phyloP scores from a whole-genome alignment of 2,888 invertebrate species.

The Tetranychus piercei region DNA sequence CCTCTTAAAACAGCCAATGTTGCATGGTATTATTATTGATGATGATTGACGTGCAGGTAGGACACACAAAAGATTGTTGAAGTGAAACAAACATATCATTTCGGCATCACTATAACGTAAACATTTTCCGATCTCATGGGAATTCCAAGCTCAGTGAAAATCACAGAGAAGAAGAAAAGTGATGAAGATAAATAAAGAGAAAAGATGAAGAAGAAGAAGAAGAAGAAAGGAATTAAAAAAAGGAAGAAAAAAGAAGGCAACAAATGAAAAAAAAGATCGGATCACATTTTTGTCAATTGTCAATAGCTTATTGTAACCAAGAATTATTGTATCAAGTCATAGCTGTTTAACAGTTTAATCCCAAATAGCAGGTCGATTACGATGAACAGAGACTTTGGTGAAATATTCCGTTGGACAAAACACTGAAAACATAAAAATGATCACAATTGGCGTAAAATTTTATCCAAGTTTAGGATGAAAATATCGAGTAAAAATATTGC shows the following conservation, averaged over 20 bases:
- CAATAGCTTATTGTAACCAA: too few relatives aligned
- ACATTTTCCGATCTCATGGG: slow-evolving; percentile 1
- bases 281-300: background rate
- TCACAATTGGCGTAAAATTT: too few relatives aligned
- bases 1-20: background rate
- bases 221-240: background rate
- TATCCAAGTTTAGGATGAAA: too few relatives aligned
- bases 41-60: slow-evolving; percentile 1
- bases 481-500: too few relatives aligned
- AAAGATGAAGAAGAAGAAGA: background rate
- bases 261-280: background rate
- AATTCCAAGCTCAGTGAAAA: background rate
- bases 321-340: too few relatives aligned
- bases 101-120: background rate
- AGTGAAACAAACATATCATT: background rate
- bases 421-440: too few relatives aligned
- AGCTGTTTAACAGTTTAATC: too few relatives aligned
- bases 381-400: too few relatives aligned
- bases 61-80: background rate
- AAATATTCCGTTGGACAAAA: too few relatives aligned
- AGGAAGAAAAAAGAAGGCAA: too few relatives aligned
- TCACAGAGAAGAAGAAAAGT: background rate
- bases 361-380: too few relatives aligned
- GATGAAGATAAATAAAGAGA: background rate
- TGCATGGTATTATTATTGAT: background rate